A percentile compares a stretch with the other conserved stretches of the same genome.
Evolutionary conservation across 2,888 invertebrate genomes (phyloP).

Genomic region (Netelia virgata): DNA sequence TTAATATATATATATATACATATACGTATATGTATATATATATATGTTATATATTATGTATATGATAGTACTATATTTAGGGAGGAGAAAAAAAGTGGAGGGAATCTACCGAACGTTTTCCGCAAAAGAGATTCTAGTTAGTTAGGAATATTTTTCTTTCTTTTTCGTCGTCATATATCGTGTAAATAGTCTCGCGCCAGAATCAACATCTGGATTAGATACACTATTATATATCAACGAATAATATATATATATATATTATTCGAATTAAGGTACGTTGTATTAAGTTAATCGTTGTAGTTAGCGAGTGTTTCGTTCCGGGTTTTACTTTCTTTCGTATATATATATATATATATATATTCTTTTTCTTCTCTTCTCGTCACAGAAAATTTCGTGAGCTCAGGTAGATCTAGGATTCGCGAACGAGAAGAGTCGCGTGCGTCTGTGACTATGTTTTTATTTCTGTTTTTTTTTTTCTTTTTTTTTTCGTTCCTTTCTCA

Average conservation of each 20-base stretch:
- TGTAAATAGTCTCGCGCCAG: slow-evolving; percentile 69
- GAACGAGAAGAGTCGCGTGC: slow-evolving; percentile 56
- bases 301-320: slow-evolving; percentile 69
- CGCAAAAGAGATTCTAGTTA: slow-evolving; percentile 33
- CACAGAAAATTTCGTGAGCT: slow-evolving; percentile 49
- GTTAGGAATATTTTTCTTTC: slow-evolving; percentile 34
- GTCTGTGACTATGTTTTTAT: slow-evolving; percentile 22
- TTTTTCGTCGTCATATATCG: slow-evolving; percentile 39
- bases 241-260: slow-evolving; percentile 66
- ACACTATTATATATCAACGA: slow-evolving; percentile 60
- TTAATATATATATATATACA: slow-evolving; percentile 66
- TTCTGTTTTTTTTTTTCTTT: slow-evolving; percentile 31
- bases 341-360: background rate
- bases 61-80: slow-evolving; percentile 66
- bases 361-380: slow-evolving; percentile 58
- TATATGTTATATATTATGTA: slow-evolving; percentile 56
- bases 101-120: slow-evolving; percentile 11
- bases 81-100: slow-evolving; percentile 10
- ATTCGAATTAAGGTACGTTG: slow-evolving; percentile 32
- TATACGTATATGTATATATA: slow-evolving; percentile 64
- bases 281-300: slow-evolving; percentile 71
- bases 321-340: slow-evolving; percentile 42
- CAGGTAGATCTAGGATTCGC: slow-evolving; percentile 55
- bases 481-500: slow-evolving; percentile 33
- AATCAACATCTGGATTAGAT: slow-evolving; percentile 56